Base-by-base conservation (phyloP, 2,888 invertebrate genomes). In the Caenorhabditis sulstoni region DNA sequence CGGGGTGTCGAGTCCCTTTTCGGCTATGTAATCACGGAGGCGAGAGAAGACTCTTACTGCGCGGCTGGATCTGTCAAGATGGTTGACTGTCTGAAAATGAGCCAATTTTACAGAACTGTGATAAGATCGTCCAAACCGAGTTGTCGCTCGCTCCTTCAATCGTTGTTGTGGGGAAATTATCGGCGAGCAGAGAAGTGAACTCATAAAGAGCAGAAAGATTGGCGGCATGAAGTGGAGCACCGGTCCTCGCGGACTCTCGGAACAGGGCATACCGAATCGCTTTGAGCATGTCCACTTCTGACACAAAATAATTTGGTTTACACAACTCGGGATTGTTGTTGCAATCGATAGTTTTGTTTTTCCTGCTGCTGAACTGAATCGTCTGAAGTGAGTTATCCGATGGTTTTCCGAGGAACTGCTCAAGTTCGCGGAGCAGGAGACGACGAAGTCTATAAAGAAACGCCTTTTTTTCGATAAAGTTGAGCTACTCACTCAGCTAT, bases 221-320 rank as follows among this genome's bases (percentile, higher is more conserved):
- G n/a, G 80, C 77, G 20, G 87, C 87, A 16, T 76, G 73, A 41
- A 89, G 82, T 39, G 82, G 83, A 11, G 75, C 81, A 5, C 86
- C 89, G 18, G 81, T 83, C 67, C 85, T 78, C 8, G 84, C 82
- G 4, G 83, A 79, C 58, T 85, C 86, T 12, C 82, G 64, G 71
- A 76, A 82, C 0, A 86, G 66, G 9, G 86, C 83, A 61, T 83
- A 83, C 45, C 86, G 74, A 77, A 89, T 86, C 14, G 90, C 87
- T 70, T 88, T 88, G 61, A 90, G 83, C 87, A 90, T 87, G 66
- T 90, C 90, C 18, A 85, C 81, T 71, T 90, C 90, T 2, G 88
- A 88, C 8, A 89, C 88, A 61, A 70, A 90, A 80, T 84, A 89
- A 22, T 71, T 79, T 41, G 79, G 70, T 47, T 81, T 80, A 65